These are phyloP conservation scores for Megaceryle torquata DNA, from an alignment of 2,113 vertebrate genomes.

Conservation along the genomic window DNA sequence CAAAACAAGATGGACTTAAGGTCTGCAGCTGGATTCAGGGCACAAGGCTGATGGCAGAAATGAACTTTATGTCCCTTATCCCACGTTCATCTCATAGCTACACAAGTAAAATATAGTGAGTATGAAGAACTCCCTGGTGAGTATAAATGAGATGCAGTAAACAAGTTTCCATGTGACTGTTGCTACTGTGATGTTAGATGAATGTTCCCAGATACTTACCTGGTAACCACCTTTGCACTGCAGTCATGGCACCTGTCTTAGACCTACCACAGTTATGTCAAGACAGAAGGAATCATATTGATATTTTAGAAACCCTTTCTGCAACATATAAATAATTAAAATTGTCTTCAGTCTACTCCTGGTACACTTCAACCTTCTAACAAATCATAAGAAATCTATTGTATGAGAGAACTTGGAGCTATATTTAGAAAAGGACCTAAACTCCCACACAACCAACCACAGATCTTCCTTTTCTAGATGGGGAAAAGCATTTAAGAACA, in stretches of 20 bases:
- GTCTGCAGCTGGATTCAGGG: background rate
- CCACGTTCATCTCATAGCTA: background rate
- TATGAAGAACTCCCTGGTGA: background rate
- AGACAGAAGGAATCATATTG: background rate
- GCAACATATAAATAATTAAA: background rate
- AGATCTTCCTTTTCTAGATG: background rate
- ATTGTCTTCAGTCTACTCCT: background rate
- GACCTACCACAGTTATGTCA: background rate
- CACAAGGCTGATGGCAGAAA: background rate
- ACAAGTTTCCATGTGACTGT: too few relatives aligned
- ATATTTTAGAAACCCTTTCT: background rate
- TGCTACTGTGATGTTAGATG: background rate
- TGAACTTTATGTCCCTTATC: background rate
- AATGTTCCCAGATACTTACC: background rate
- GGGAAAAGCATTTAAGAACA: background rate
- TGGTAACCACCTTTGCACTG: background rate
- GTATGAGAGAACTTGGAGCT: background rate
- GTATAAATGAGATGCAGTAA: background rate
- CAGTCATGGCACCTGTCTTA: background rate
- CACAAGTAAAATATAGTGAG: background rate
- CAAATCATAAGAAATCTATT: too few relatives aligned
- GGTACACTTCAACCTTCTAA: background rate
- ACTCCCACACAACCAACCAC: background rate
- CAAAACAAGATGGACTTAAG: background rate
- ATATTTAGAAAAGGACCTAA: background rate